Evolutionary conservation across 2,113 vertebrate genomes (phyloP).

Genomic region (Pao palembangensis): DNA sequence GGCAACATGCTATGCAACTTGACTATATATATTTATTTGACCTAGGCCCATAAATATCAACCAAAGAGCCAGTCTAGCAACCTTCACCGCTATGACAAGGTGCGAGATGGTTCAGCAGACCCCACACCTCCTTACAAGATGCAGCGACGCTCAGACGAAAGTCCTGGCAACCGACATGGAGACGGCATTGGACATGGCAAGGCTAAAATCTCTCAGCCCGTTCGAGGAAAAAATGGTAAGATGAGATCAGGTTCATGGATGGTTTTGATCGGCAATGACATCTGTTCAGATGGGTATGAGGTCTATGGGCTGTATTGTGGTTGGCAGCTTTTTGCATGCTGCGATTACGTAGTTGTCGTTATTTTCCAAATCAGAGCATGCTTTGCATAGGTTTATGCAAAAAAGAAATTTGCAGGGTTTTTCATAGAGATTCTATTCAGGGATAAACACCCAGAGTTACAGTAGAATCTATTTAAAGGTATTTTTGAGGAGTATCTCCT

Average conservation of each 20-base stretch:
- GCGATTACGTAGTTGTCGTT: no score
- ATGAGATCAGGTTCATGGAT: not conserved
- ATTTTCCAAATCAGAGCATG: no score
- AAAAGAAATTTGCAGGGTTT: no score
- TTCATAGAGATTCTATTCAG: no score
- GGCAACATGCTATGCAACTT: no score
- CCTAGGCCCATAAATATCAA: conserved; percentile 93
- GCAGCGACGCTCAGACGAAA: conserved; percentile 90
- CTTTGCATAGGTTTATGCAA: no score
- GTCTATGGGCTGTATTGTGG: no score
- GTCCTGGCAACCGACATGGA: conserved; percentile 89
- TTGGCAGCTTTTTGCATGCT: no score
- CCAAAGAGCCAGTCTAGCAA: conserved; percentile 93
- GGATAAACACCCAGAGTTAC: not conserved
- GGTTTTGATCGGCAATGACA: not conserved
- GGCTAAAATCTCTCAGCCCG: conserved; percentile 84
- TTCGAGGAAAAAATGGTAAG: conserved; percentile 95
- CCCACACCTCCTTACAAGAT: conserved; percentile 96
- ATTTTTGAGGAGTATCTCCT: not conserved
- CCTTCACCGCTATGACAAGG: conserved; percentile 95
- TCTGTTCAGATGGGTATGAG: no score
- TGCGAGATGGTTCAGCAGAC: conserved; percentile 86
- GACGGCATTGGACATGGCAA: conserved; percentile 87
- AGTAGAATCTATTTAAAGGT: not conserved
- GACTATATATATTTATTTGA: not conserved